A percentile compares a stretch with the other conserved stretches of the same genome.
Evolutionary conservation across 2,888 invertebrate species (phyloP).

Genomic region (Ennomos fuscantarius): DNA sequence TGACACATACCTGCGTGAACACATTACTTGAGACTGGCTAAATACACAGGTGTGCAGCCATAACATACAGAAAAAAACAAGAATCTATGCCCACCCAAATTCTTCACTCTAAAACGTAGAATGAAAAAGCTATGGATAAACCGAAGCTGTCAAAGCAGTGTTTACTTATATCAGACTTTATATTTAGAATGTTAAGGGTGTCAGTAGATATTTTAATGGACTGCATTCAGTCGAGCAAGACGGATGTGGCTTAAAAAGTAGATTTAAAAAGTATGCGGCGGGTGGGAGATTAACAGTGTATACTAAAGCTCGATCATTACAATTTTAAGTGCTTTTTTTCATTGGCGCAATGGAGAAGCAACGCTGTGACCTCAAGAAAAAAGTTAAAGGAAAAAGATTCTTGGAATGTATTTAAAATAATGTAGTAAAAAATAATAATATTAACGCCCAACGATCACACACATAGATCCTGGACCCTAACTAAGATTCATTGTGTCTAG

Average conservation of each 20-base stretch:
- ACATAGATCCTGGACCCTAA: too few species aligned
- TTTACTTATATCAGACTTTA: constrained; percentile 31
- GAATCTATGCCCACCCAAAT: constrained; percentile 7
- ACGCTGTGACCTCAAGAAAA: too few species aligned
- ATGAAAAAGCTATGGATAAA: constrained; percentile 68
- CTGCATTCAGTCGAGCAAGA: constrained; percentile 68
- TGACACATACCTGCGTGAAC: too few species aligned
- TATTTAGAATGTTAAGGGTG: constrained; percentile 71
- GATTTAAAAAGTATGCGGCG: constrained; percentile 33
- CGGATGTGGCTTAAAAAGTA: constrained; percentile 52
- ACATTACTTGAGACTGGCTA: too few species aligned
- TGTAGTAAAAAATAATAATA: too few species aligned
- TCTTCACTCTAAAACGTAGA: constrained; percentile 47
- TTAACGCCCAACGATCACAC: too few species aligned
- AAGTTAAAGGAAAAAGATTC: too few species aligned
- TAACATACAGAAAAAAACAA: too few species aligned
- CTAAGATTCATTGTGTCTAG: too few species aligned
- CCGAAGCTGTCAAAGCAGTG: constrained; percentile 64
- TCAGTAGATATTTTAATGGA: constrained; percentile 67
- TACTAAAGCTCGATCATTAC: constrained; percentile 15
- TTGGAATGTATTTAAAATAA: too few species aligned
- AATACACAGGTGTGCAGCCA: too few species aligned
- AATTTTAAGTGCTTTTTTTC: constrained; percentile 5
- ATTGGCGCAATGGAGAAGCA: not conserved
- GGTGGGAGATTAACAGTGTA: constrained; percentile 22